Percentiles rank a stretch among this genome's conserved stretches.
Conservation (phyloP, 2,888 invertebrate genomes). For the Linyphia triangularis region DNA sequence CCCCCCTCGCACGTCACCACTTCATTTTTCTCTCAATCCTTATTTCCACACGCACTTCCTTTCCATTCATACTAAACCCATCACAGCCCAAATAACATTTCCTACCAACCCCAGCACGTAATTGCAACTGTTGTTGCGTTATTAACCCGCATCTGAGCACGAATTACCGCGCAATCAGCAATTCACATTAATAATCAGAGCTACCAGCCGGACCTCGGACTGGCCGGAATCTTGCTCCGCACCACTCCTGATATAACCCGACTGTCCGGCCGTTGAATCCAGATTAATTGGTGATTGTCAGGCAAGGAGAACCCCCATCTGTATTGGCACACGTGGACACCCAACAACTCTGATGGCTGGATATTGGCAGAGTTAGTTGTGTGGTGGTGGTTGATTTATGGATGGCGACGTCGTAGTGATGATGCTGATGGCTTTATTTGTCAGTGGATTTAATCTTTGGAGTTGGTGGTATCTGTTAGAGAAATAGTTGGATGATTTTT, state of each 20-base stretch:
- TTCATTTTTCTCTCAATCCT: too few relatives aligned
- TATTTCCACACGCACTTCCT: too few relatives aligned
- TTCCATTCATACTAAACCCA: too few relatives aligned
- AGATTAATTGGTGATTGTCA: constrained; percentile 34
- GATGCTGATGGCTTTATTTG: constrained; percentile 32
- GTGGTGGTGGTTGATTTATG: constrained; percentile 1
- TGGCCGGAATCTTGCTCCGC: too few relatives aligned
- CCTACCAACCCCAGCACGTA: background rate
- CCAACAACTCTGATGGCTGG: background rate
- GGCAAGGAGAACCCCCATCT: constrained; percentile 3
- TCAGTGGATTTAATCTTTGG: constrained; percentile 17
- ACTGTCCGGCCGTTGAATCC: constrained; percentile 13
- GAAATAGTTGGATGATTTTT: too few relatives aligned
- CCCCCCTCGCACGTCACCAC: too few relatives aligned
- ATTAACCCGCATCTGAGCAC: constrained; percentile 13
- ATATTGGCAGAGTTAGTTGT: too few relatives aligned
- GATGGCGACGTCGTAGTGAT: background rate
- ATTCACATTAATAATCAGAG: constrained; percentile 33
- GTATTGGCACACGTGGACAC: constrained; percentile 21
- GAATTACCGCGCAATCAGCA: constrained; percentile 19
- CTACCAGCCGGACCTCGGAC: background rate
- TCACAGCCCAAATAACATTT: background rate
- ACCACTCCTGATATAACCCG: too few relatives aligned
- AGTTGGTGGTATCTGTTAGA: too few relatives aligned
- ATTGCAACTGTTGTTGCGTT: constrained; percentile 14